Base-by-base conservation (phyloP, 2,888 invertebrate species). In the Drosophila nr. perissopoda region DNA sequence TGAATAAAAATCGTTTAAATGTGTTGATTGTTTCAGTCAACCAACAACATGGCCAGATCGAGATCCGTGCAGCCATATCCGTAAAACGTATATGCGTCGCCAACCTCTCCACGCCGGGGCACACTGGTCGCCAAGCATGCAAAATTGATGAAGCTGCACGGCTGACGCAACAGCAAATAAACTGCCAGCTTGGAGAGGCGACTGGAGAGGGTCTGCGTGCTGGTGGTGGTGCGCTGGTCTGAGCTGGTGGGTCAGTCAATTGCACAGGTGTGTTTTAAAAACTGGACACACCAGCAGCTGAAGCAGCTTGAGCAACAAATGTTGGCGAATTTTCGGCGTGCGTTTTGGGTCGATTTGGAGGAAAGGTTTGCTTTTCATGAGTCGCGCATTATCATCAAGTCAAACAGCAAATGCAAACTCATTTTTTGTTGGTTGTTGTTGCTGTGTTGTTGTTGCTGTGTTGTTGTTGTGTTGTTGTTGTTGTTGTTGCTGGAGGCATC, bases 361-460 rank as follows among this genome's bases (percentile, higher is more conserved):
- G 21, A 21, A 42, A 42, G 40, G n/a, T 40, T 40, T 5, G 11
- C 34, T 57, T 34, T 65, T 59, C 71, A 67, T 62, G 52, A 52
- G 21, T n/a, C 53, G 25, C 71, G 75, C 86, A 91, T 91, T 91
- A 91, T 88, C 90, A 91, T 91, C 89, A 91, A 91, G 89, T 90
- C 90, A 84, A 83, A 82, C 81, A 71, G 82, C 57, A 83, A 87
- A 91, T 89, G 88, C 87, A 83, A 88, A 82, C 83, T 86, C 87
- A 85, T 88, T 82, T 89, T 79, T 88, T 79, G 38, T 40, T 18
- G n/a, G 18, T 40, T 72, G 63, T 27, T 49, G 49, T 29, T 52
- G 60, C 48, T 71, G n/a, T 56, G 67, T 67, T 70, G 75, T 8
- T 11, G 34, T 8, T 31, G 31, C 2, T 31, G 29, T 7, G 31